Percentiles rank a stretch among this genome's conserved stretches.
phyloP scores from a whole-genome alignment of 2,797 vertebrate genomes.

The Falco peregrinus region DNA sequence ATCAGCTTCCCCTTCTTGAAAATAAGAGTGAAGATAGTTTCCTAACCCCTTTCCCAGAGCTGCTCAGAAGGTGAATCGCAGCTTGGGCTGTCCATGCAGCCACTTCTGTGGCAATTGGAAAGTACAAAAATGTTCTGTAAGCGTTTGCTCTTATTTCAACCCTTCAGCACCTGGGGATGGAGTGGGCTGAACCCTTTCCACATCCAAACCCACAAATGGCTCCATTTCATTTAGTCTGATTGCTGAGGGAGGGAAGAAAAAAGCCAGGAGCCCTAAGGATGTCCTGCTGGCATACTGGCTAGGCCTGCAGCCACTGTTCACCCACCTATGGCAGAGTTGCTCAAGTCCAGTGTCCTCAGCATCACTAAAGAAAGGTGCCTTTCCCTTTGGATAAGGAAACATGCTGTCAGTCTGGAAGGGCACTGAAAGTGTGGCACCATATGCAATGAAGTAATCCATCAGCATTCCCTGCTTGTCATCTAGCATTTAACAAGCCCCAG shows the following conservation, averaged over 20 bases:
- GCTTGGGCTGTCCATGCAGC: background rate
- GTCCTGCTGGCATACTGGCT: background rate
- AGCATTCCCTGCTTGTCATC: background rate
- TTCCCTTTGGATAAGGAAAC: background rate
- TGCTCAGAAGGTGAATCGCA: background rate
- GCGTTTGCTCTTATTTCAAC: background rate
- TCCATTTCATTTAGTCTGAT: background rate
- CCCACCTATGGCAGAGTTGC: background rate
- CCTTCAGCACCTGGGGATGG: background rate
- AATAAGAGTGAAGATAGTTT: background rate
- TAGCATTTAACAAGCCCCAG: background rate
- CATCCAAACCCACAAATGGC: background rate
- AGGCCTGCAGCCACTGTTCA: background rate
- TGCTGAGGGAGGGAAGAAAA: background rate
- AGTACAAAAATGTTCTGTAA: background rate
- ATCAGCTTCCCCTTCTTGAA: background rate
- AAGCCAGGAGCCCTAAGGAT: background rate
- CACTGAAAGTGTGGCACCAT: background rate
- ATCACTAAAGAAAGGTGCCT: background rate
- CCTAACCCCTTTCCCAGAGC: background rate
- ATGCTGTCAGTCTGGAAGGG: background rate
- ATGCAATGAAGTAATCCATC: background rate
- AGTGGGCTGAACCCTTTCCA: background rate
- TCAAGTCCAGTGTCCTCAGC: accelerated
- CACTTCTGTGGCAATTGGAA: background rate